These are phyloP conservation scores for Chaetophractus vellerosus DNA, from an alignment of 2,797 vertebrate species.

Conservation along the genomic window DNA sequence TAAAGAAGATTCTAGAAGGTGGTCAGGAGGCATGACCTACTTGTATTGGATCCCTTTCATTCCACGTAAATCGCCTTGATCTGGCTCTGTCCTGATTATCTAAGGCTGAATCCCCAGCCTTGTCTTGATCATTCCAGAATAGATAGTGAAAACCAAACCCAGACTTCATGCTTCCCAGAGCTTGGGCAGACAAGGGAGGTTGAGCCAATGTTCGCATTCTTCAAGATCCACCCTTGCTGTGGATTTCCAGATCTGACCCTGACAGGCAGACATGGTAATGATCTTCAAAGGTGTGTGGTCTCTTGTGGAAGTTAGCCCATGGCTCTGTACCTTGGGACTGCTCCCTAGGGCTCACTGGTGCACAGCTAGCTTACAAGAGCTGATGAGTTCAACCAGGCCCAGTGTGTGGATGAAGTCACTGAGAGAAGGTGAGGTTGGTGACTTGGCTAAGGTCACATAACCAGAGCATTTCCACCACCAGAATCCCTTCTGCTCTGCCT, in stretches of 20 bases:
- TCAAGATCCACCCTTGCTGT: rapidly evolving
- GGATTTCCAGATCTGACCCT: background rate
- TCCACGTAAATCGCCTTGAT: background rate
- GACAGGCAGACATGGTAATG: background rate
- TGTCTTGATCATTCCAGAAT: background rate
- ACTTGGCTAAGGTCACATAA: background rate
- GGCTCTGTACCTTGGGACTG: background rate
- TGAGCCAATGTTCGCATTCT: background rate
- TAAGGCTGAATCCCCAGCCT: background rate
- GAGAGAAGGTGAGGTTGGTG: background rate
- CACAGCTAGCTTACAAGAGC: background rate
- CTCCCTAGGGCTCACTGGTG: background rate
- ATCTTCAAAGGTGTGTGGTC: background rate
- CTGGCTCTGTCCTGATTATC: background rate
- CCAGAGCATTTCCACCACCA: background rate
- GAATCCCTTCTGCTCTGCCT: background rate
- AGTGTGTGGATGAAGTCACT: background rate
- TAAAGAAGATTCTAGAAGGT: background rate
- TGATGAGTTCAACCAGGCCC: background rate
- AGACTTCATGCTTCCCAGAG: background rate
- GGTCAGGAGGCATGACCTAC: background rate
- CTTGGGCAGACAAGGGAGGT: too few species aligned
- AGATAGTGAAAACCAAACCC: background rate
- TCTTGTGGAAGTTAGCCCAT: too few species aligned
- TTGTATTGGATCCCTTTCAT: background rate